These are phyloP conservation scores for Pituophis catenifer DNA, from an alignment of 2,113 vertebrate species.

Conservation along the genomic window DNA sequence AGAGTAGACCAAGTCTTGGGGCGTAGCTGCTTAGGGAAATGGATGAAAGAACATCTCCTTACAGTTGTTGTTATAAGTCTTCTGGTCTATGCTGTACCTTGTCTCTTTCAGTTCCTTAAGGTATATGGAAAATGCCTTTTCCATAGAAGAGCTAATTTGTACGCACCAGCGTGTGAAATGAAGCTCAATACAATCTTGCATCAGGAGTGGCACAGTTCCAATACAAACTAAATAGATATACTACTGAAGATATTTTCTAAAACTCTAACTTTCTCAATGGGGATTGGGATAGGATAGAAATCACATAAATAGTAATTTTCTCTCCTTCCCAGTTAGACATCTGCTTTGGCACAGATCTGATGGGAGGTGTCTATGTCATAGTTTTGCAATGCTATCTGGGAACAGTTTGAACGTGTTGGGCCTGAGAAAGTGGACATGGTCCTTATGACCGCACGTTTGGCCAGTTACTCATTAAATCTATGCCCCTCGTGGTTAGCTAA, in stretches of 20 bases:
- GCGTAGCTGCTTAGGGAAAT: not conserved
- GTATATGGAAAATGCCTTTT: not conserved
- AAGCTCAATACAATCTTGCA: not conserved
- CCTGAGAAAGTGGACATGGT: not conserved
- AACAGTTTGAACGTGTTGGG: not conserved
- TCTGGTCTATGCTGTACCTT: not conserved
- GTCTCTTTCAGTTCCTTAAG: no score
- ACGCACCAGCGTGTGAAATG: not conserved
- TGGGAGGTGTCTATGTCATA: not conserved
- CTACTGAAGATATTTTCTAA: not conserved
- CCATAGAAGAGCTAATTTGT: not conserved
- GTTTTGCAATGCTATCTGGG: not conserved
- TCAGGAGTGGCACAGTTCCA: not conserved
- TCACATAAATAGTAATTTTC: not conserved
- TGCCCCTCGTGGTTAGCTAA: not conserved
- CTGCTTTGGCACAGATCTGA: not conserved
- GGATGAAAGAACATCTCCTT: not conserved
- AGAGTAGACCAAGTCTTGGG: not conserved
- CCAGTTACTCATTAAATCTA: not conserved
- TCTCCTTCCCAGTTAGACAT: not conserved
- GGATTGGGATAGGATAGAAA: not conserved
- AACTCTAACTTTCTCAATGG: not conserved
- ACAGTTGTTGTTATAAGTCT: not conserved
- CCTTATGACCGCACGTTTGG: not conserved
- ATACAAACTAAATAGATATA: not conserved